These are phyloP conservation scores for Arbacia lixula DNA, from an alignment of 53 echinoderm and acorn worm species.

Conservation along the genomic window DNA sequence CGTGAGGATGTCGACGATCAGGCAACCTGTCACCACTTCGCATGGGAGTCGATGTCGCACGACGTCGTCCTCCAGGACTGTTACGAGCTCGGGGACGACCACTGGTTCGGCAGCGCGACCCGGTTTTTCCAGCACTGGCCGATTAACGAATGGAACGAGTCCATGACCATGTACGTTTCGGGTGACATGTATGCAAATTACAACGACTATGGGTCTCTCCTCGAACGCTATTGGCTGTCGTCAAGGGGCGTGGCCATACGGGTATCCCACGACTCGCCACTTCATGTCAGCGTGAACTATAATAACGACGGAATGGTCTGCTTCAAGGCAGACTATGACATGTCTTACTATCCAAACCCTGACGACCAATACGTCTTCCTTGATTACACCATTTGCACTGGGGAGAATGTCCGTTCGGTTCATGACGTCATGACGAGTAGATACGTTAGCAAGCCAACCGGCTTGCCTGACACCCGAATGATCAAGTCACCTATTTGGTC, in stretches of 20 bases:
- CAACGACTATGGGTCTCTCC: constrained; percentile 72
- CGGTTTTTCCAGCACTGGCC: constrained; percentile 84
- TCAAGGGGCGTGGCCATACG: constrained; percentile 78
- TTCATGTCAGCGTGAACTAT: constrained; percentile 78
- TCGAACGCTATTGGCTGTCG: constrained; percentile 90
- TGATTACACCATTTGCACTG: constrained; percentile 77
- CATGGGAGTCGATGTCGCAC: constrained; percentile 18
- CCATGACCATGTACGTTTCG: constrained; percentile 73
- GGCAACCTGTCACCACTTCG: constrained; percentile 18
- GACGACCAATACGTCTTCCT: background rate
- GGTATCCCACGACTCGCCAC: constrained; percentile 67
- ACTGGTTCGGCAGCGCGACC: constrained; percentile 89
- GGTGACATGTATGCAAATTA: constrained; percentile 72
- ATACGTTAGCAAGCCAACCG: constrained; percentile 56
- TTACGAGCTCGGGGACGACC: constrained; percentile 65
- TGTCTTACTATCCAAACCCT: constrained; percentile 64
- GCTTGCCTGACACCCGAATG: constrained; percentile 78
- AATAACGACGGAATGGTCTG: constrained; percentile 68
- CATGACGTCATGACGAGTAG: constrained; percentile 73
- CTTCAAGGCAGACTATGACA: constrained; percentile 65
- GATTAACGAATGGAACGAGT: constrained; percentile 71
- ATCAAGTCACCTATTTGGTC: constrained; percentile 84
- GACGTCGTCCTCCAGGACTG: constrained; percentile 65
- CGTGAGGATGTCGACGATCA: background rate
- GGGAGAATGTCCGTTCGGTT: constrained; percentile 57